Evolutionary conservation across 1,140 invertebrate species (phyloP), one percentile per base, ranked within the genome.

Genomic region (Andricus grossulariae): DNA sequence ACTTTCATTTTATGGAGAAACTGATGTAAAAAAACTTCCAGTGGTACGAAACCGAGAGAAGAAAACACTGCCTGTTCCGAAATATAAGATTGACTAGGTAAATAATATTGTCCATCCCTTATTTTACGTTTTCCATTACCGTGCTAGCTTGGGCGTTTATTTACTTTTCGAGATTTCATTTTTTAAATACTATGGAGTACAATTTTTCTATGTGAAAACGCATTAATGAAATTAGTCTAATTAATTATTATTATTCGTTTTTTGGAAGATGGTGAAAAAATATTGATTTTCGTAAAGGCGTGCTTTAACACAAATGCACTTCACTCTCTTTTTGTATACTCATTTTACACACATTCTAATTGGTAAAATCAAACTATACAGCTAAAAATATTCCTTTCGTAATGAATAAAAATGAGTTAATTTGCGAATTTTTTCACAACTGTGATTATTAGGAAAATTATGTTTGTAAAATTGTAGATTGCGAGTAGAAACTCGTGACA

Each of bases 301-400:
- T 75, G 39, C 73, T 74, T 45, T 72, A 75, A 73, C 18, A 32
- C 18, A 32, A 75, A 70, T 75, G 60, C 50, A 78, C 79, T 75
- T 39, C 77, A 74, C 45, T 75, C 45, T 75, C 55, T 80, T 81
- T 81, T 74, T 75, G 75, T 54, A 55, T 75, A 78, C 75, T 78
- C 13, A 81, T 76, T 75, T 80, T 78, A 70, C 50, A 73, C 73
- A 75, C 16, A 39, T 60, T 15, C 10, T 3, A 66, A 39, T 45
- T 66, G 39, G 16, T 66, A n/a, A 66, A 66, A 66, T 32, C 39
- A 32, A 45, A 10, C 60, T 21, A 66, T n/a, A 66, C 25, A 66
- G n/a, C 32, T 66, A 39, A 66, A 66, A 66, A 25, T 12, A 66
- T 25, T 39, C 25, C 60, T 45, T 39, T 19, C 10, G 32, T 45